A percentile compares a stretch with the other conserved stretches of the same genome.
phyloP scores from a whole-genome alignment of 2,113 vertebrate species.

The Forbesichthys papilliferus region DNA sequence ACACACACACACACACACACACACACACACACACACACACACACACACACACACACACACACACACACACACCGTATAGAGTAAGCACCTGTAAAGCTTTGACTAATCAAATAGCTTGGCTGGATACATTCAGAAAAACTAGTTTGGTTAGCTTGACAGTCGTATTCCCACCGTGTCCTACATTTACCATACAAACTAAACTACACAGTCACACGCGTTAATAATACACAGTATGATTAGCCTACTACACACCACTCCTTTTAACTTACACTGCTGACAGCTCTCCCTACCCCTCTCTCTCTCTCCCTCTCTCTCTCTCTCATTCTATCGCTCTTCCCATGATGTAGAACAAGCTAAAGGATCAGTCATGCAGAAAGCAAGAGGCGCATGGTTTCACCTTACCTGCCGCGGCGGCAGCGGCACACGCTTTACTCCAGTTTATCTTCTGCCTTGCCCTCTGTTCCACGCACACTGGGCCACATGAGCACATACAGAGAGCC shows the following conservation, averaged over 20 bases:
- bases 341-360: neutral
- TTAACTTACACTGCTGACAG: constrained; percentile 18
- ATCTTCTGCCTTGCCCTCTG: constrained; percentile 32
- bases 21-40: too few species aligned
- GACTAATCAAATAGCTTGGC: too few species aligned
- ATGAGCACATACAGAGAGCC: constrained; percentile 32
- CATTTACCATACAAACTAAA: constrained; percentile 9
- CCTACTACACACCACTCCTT: constrained; percentile 9
- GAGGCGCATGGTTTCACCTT: constrained; percentile 21
- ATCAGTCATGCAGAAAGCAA: neutral
- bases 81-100: too few species aligned
- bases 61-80: too few species aligned
- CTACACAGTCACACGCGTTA: too few species aligned
- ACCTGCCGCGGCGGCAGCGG: constrained; percentile 41
- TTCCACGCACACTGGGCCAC: constrained; percentile 1
- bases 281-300: constrained; percentile 12
- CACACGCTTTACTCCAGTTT: constrained; percentile 25
- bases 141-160: too few species aligned
- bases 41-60: too few species aligned
- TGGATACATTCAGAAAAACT: neutral
- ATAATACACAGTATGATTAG: too few species aligned
- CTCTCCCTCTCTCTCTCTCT: constrained; percentile 13
- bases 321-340: constrained; percentile 6
- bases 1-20: too few species aligned
- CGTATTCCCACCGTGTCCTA: constrained; percentile 2